Evolutionary conservation across 2,888 invertebrate genomes (phyloP).

Genomic region (Acleris holmiana): DNA sequence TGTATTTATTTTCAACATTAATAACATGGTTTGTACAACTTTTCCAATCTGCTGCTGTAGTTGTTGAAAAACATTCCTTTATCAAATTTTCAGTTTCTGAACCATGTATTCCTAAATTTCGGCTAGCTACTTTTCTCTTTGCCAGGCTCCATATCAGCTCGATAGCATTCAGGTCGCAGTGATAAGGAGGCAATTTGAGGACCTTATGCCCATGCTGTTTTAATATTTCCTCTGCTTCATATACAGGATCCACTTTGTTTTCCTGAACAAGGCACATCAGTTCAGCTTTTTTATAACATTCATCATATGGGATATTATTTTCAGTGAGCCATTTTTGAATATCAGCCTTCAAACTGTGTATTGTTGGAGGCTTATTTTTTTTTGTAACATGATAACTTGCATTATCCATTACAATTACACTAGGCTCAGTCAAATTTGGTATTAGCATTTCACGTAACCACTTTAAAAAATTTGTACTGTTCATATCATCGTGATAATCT

Average conservation of each 20-base stretch:
- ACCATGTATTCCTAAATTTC: constrained; percentile 32
- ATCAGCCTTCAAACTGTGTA: constrained; percentile 29
- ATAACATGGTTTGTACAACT: too few species aligned
- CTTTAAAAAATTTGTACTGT: constrained; percentile 36
- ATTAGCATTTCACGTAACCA: constrained; percentile 38
- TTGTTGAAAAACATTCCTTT: too few species aligned
- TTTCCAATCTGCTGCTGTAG: too few species aligned
- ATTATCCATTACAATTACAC: constrained; percentile 40
- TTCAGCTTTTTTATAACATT: constrained; percentile 39
- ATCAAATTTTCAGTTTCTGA: constrained; percentile 15
- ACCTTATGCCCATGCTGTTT: constrained; percentile 41
- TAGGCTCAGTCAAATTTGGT: constrained; percentile 38
- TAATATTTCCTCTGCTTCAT: constrained; percentile 41
- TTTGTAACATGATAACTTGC: constrained; percentile 37
- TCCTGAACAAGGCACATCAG: constrained; percentile 40
- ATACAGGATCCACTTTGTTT: constrained; percentile 39
- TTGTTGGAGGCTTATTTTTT: constrained; percentile 38
- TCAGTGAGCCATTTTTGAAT: constrained; percentile 38
- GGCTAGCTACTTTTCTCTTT: constrained; percentile 40
- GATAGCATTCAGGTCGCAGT: constrained; percentile 41
- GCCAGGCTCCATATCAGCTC: constrained; percentile 39
- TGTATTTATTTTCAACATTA: too few species aligned
- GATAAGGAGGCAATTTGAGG: constrained; percentile 39
- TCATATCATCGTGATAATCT: constrained; percentile 32
- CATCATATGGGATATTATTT: constrained; percentile 41